Conservation (phyloP, 2,113 vertebrate genomes). For the Caranx ignobilis region DNA sequence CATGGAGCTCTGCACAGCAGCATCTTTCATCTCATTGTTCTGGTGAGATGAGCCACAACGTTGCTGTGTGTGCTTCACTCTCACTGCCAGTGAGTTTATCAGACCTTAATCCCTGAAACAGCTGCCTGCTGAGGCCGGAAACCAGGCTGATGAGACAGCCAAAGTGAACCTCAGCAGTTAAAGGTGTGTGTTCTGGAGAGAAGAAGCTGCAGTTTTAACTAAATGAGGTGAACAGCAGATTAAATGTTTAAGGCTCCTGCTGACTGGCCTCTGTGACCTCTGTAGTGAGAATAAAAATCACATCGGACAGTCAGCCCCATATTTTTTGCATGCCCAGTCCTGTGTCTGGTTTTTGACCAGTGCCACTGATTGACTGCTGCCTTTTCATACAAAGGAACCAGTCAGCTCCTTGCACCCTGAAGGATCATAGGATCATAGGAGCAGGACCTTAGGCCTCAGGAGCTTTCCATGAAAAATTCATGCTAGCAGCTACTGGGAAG, state of each 20-base stretch:
- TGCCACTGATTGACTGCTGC: neutral
- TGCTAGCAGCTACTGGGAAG: neutral
- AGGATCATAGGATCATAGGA: conserved; percentile 5
- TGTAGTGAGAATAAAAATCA: neutral
- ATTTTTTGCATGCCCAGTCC: neutral
- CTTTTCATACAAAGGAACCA: neutral
- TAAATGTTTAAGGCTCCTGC: neutral
- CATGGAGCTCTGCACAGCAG: too few species aligned
- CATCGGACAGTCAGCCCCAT: neutral
- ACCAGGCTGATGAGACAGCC: neutral
- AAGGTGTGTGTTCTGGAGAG: too few species aligned
- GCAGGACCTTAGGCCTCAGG: neutral
- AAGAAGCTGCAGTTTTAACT: too few species aligned
- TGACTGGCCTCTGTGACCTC: neutral
- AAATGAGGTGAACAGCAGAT: neutral
- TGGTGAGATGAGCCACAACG: too few species aligned
- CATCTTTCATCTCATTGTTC: too few species aligned
- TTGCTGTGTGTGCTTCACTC: too few species aligned
- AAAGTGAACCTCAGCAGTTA: neutral
- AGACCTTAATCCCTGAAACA: too few species aligned
- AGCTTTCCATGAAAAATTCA: neutral
- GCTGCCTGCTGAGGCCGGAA: neutral
- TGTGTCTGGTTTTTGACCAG: too few species aligned
- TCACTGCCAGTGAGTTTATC: too few species aligned
- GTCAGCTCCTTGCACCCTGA: neutral